A percentile compares a stretch with the other conserved stretches of the same genome.
Evolutionary conservation across 2,113 vertebrate species (phyloP).

Genomic region (Catharus bicknelli): DNA sequence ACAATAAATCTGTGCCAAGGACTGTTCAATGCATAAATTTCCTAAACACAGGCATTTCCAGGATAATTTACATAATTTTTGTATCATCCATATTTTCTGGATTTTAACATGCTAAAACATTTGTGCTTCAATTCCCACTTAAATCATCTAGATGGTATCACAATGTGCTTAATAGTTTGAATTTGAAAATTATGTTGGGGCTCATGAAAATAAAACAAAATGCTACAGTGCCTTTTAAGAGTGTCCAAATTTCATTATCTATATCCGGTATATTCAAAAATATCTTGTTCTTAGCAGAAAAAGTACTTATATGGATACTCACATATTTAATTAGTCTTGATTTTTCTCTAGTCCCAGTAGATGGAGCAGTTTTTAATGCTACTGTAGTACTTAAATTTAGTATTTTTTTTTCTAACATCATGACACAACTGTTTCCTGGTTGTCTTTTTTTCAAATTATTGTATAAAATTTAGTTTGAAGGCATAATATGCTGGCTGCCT

Average conservation of each 20-base stretch:
- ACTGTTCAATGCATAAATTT: neutral
- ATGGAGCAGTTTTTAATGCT: constrained; percentile 63
- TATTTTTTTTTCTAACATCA: neutral
- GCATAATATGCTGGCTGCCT: neutral
- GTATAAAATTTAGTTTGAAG: constrained; percentile 40
- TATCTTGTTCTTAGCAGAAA: neutral
- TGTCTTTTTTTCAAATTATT: neutral
- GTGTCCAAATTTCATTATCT: neutral
- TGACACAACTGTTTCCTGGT: neutral
- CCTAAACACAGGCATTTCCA: neutral
- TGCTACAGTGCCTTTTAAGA: neutral
- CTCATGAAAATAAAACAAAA: neutral
- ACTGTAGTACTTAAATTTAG: neutral
- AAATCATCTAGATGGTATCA: neutral
- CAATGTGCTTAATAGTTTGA: neutral
- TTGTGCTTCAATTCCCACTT: neutral
- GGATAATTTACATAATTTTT: neutral
- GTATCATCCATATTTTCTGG: neutral
- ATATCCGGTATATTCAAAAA: neutral
- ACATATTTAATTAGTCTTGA: neutral
- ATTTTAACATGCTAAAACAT: neutral
- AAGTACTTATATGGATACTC: neutral
- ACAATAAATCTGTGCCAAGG: neutral
- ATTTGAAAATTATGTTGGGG: neutral
- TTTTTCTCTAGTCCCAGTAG: constrained; percentile 52